A percentile compares a stretch with the other conserved stretches of the same genome.
Conservation (phyloP, 2,797 vertebrate species). For the Anniella stebbinsi region DNA sequence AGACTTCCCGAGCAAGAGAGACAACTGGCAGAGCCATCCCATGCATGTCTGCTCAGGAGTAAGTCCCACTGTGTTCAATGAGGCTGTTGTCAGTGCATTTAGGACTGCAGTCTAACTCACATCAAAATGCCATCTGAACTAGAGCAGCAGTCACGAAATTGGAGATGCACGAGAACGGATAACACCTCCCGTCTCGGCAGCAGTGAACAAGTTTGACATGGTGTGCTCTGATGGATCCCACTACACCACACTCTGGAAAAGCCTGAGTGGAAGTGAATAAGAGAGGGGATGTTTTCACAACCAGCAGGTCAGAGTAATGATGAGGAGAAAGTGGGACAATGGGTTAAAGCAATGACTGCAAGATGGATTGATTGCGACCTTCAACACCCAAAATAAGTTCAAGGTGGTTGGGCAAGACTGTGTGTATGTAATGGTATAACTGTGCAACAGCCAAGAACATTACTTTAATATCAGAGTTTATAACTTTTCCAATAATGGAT, state of each 20-base stretch:
- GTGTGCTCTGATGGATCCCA: background rate
- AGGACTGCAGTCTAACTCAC: background rate
- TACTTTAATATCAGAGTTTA: constrained; percentile 57
- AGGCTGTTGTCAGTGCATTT: background rate
- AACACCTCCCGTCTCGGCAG: background rate
- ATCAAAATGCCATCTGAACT: background rate
- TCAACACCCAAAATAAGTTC: constrained; percentile 4
- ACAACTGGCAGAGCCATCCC: background rate
- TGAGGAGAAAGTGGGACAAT: background rate
- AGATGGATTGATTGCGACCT: background rate
- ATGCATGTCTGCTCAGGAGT: background rate
- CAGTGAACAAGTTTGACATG: background rate
- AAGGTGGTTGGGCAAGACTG: background rate
- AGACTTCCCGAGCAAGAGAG: background rate
- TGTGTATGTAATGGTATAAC: background rate
- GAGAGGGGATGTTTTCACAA: background rate
- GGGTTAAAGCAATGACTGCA: background rate
- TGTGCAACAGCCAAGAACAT: constrained; percentile 16
- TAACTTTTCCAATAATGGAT: constrained; percentile 66
- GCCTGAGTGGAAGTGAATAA: background rate
- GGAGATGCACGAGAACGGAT: background rate
- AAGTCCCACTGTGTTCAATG: background rate
- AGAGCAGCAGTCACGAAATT: background rate
- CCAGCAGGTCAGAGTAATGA: background rate
- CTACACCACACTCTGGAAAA: background rate